These are phyloP conservation scores for Tiliacea aurago DNA, from an alignment of 2,888 invertebrate genomes.

Conservation along the genomic window DNA sequence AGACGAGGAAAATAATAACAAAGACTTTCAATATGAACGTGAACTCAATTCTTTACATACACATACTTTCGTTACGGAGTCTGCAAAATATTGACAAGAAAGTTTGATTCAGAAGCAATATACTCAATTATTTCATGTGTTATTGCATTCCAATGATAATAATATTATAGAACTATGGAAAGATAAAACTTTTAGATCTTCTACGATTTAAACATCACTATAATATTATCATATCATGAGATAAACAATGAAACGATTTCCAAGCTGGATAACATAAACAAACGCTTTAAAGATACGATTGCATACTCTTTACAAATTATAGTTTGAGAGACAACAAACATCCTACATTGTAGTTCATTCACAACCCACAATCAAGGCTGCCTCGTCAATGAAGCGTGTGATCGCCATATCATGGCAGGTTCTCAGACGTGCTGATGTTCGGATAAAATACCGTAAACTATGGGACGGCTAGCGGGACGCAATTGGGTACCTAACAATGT, in stretches of 20 bases:
- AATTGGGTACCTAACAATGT: slow-evolving; percentile 55
- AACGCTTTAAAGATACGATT: neutral
- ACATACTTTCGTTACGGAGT: neutral
- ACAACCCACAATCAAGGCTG: slow-evolving; percentile 23
- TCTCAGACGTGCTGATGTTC: slow-evolving; percentile 63
- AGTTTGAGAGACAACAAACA: slow-evolving; percentile 5
- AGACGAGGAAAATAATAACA: slow-evolving; percentile 40
- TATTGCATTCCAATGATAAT: neutral
- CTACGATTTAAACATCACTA: neutral
- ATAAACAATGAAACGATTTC: no score
- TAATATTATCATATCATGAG: no score
- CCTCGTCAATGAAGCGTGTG: slow-evolving; percentile 61
- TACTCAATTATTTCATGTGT: no score
- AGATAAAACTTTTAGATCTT: no score
- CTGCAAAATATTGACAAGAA: neutral
- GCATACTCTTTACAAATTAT: neutral
- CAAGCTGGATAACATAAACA: neutral
- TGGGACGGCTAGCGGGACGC: slow-evolving; percentile 59
- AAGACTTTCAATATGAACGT: slow-evolving; percentile 36
- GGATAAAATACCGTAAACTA: slow-evolving; percentile 71
- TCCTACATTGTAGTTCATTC: slow-evolving; percentile 32
- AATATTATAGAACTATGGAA: neutral
- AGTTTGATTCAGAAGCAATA: neutral
- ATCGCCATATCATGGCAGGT: slow-evolving; percentile 52
- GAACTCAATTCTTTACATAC: slow-evolving; percentile 28